Base-by-base conservation (phyloP, 2,797 vertebrate genomes). In the Oreochromis grahami region DNA sequence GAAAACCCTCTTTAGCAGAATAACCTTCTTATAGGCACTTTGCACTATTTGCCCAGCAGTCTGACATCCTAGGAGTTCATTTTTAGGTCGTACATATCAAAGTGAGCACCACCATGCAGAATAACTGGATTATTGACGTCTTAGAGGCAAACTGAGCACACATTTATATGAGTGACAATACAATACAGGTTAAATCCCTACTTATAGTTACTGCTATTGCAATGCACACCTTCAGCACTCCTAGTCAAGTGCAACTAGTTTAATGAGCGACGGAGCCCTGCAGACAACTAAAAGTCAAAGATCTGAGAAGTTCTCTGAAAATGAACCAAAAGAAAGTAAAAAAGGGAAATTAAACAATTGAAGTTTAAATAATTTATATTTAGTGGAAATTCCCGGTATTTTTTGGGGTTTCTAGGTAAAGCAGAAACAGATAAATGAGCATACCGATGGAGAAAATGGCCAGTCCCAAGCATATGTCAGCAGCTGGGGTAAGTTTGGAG, bases 391-490 rank as follows among this genome's bases (percentile, higher is more conserved):
- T 26, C 26, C 26, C 4, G 26, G 26, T 26, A 26, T 26, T 26
- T 26, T 26, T 4, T 2, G 4, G 26, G 34, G 21, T 21, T n/a
- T 65, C 17, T 9, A 56, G 34, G 8, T 26, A 10, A 60, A 26
- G 2, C 8, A 53, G 3, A 79, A 45, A 55, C 6, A 76, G 45
- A 9, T 5, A 51, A 24, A 7, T 3, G n/a, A n/a, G 90, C 95
- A 38, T 84, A 96, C 95, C 94, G 0, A 95, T 83, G 1, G 41
- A 86, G 56, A 95, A 89, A 79, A 96, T 95, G 78, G 86, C 77
- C 48, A 96, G 86, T 51, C 95, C 95, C 43, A 96, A 83, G 5
- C 92, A 92, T 6, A 88, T 88, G 92, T 95, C 95, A 8, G 90
- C 92, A n/a, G 82, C 76, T 0, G 93, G 92, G 17, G 76, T 88